A percentile compares a stretch with the other conserved stretches of the same genome.
Evolutionary conservation across 2,888 invertebrate species (phyloP).

Genomic region (Spisula solida): DNA sequence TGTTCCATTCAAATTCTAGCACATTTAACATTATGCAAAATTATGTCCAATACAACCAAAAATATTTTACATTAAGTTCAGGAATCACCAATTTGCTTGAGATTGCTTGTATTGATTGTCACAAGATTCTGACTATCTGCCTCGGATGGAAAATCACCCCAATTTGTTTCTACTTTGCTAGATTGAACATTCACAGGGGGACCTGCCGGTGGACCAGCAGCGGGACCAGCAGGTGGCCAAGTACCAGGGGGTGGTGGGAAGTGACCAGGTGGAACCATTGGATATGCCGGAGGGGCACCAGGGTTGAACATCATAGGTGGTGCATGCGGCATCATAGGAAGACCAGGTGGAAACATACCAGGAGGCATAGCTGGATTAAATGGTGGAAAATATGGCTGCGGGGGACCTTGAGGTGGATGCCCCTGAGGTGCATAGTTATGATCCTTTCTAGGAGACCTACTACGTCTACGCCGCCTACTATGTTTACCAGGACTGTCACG

Average conservation of each 20-base stretch:
- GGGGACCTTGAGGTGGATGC: not conserved
- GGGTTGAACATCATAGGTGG: slow-evolving; percentile 33
- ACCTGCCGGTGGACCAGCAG: no score
- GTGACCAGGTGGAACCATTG: not conserved
- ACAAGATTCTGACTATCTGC: not conserved
- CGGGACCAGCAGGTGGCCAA: slow-evolving; percentile 4
- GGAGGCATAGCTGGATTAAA: not conserved
- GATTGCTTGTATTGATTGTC: slow-evolving; percentile 30
- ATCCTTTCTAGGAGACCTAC: slow-evolving; percentile 1
- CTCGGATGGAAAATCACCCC: slow-evolving; percentile 25
- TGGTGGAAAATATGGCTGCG: not conserved
- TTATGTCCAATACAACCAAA: no score
- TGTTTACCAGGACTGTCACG: not conserved
- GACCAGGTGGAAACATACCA: slow-evolving; percentile 20
- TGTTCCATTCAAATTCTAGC: no score
- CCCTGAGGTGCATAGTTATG: not conserved
- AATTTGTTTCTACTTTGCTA: slow-evolving; percentile 18
- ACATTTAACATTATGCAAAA: no score
- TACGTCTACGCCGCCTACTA: not conserved
- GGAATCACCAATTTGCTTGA: slow-evolving; percentile 25
- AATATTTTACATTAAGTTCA: no score
- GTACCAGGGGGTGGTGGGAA: not conserved
- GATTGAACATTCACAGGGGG: not conserved
- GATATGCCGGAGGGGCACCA: not conserved
- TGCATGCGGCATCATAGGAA: not conserved